These are phyloP conservation scores for Melolontha melolontha DNA, from an alignment of 2,888 invertebrate species.

Conservation along the genomic window DNA sequence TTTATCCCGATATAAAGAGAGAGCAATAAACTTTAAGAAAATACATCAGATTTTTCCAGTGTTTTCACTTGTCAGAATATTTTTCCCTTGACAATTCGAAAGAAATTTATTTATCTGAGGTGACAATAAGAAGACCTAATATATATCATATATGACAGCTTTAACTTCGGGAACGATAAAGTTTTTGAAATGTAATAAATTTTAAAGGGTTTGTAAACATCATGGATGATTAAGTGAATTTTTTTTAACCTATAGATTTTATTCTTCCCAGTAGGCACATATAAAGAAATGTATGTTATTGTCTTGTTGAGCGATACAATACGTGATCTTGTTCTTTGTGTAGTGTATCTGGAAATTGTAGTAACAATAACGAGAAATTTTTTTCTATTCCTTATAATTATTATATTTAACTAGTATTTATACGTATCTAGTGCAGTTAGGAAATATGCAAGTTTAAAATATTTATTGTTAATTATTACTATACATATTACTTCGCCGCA, in stretches of 20 bases:
- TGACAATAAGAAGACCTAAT: conserved; percentile 17
- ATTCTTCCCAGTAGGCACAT: neutral
- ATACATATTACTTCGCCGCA: no score
- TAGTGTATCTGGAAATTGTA: no score
- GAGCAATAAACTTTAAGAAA: neutral
- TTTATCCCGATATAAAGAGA: no score
- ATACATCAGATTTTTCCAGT: neutral
- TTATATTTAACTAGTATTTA: no score
- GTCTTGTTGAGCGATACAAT: no score
- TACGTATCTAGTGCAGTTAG: no score
- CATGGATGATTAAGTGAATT: conserved; percentile 8
- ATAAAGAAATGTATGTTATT: neutral
- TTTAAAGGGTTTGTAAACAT: conserved; percentile 20
- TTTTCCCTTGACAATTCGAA: conserved; percentile 5
- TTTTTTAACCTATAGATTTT: neutral
- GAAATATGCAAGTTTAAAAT: no score
- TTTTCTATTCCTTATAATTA: no score
- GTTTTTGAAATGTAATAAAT: conserved; percentile 15
- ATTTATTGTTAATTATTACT: no score
- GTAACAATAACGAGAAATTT: no score
- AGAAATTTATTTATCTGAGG: conserved; percentile 9
- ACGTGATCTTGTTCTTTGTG: no score
- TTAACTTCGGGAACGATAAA: conserved; percentile 16
- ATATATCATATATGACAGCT: conserved; percentile 19
- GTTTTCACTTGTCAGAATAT: conserved; percentile 6